Evolutionary conservation across 2,113 vertebrate genomes (phyloP), one percentile per base, ranked within the genome.

Genomic region (Rhea americana): DNA sequence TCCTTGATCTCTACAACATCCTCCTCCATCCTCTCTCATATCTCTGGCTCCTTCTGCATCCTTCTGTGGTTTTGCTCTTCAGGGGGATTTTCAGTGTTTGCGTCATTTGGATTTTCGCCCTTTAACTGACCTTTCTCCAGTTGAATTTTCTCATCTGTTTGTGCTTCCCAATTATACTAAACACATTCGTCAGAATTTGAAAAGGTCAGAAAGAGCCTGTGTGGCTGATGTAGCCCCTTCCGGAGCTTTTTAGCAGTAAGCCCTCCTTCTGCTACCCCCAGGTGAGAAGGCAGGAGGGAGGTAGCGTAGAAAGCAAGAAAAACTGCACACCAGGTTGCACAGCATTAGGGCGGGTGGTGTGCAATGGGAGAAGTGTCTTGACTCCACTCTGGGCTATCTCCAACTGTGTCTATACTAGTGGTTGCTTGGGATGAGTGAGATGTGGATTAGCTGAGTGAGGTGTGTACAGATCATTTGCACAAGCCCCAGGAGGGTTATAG

Each of bases 151-250:
- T 96, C 56, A 2, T 93, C 90, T 65, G 76, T 92, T 96, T 90
- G 90, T 94, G 91, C 95, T 91, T 95, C 91, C 94, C 93, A 96
- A 97, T 96, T 95, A 93, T 81, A 95, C 94, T 91, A 96, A 96
- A 93, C 90, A 89, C 92, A 95, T 95, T 96, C 51, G 50, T 95
- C 95, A 94, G 86, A 89, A 92, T 80, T 93, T 96, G 96, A 95
- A 96, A 97, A 97, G 96, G 94, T 94, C 94, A 95, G 58, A 83
- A 93, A 55, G 65, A 94, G 63, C 90, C 91, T 24, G 1, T 51
- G 67, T 93, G 90, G 81, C 66, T 95, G 85, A 66, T 78, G 74
- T 80, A 87, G 95, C 67, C 95, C 92, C 74, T 94, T 95, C 94
- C 89, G 83, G 89, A 90, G 81, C 62, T 53, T 95, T 94, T 92